Evolutionary conservation across 2,888 invertebrate genomes (phyloP).

Genomic region (Callyntrura sp.): DNA sequence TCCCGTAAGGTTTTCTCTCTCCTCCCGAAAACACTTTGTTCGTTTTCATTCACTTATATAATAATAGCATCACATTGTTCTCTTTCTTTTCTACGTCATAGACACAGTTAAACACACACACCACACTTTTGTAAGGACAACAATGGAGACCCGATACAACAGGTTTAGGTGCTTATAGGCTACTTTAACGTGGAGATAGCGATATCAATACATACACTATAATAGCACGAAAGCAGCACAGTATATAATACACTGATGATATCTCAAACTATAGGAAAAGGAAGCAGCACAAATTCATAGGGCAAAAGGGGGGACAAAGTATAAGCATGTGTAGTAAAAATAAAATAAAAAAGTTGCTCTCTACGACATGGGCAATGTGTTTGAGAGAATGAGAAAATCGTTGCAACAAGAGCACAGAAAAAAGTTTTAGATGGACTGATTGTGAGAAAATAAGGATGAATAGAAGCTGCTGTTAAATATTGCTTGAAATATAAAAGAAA

Average conservation of each 20-base stretch:
- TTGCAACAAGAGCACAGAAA: background rate
- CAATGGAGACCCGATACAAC: conserved; percentile 19
- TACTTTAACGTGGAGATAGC: too few relatives aligned
- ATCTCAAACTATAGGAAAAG: too few relatives aligned
- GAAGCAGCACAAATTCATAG: background rate
- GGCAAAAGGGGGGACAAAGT: background rate
- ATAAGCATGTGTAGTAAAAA: background rate
- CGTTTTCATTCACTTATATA: conserved; percentile 45
- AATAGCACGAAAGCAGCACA: background rate
- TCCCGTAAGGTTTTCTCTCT: conserved; percentile 68
- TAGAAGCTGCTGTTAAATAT: background rate
- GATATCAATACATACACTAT: background rate
- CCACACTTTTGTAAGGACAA: background rate
- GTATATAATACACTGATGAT: background rate
- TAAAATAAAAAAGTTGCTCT: background rate
- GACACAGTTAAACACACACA: background rate
- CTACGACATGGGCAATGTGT: background rate
- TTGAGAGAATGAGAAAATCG: background rate
- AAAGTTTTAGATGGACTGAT: background rate
- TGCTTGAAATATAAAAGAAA: conserved; percentile 33
- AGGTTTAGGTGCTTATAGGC: conserved; percentile 27
- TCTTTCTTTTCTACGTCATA: background rate
- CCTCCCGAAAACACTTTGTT: conserved; percentile 51
- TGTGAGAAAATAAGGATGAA: background rate
- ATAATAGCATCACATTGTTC: conserved; percentile 35